phyloP scores from a whole-genome alignment of 2,888 invertebrate genomes.

The Oscheius sp. region DNA sequence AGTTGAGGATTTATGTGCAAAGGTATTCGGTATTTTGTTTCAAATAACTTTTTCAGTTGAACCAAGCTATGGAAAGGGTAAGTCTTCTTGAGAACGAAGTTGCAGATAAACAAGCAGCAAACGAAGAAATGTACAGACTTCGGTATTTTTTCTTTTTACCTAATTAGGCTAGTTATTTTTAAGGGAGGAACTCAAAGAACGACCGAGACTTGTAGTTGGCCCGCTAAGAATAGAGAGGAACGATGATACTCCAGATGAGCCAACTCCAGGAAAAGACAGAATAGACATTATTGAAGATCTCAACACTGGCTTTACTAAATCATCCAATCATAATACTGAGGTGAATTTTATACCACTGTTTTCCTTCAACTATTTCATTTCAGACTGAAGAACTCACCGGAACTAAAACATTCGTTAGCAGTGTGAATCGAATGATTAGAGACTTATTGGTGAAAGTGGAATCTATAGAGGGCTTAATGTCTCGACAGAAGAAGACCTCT shows the following conservation, averaged over 20 bases:
- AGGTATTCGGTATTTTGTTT: conserved; percentile 4
- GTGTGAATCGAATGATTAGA: conserved; percentile 30
- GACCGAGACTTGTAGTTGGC: conserved; percentile 46
- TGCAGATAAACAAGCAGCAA: conserved; percentile 41
- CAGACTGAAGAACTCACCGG: conserved; percentile 2
- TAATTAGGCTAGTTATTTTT: not conserved
- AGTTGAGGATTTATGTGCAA: conserved; percentile 32
- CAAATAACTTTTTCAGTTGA: conserved; percentile 27
- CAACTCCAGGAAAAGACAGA: conserved; percentile 31
- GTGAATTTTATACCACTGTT: not conserved
- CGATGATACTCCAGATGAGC: conserved; percentile 42
- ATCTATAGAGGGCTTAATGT: conserved; percentile 13
- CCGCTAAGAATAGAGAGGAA: conserved; percentile 42
- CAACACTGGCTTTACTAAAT: not conserved
- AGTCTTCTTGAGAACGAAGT: conserved; percentile 47
- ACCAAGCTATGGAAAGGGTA: conserved; percentile 43
- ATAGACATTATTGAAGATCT: not conserved
- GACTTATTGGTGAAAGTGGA: conserved; percentile 34
- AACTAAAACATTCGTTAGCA: conserved; percentile 12
- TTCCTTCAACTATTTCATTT: not conserved
- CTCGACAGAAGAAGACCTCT: conserved; percentile 2
- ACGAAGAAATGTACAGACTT: conserved; percentile 46
- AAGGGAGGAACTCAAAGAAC: conserved; percentile 34
- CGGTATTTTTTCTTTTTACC: conserved; percentile 20
- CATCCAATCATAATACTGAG: not conserved